Evolutionary conservation across 2,113 vertebrate species (phyloP).

Genomic region (Girardinichthys multiradiatus): DNA sequence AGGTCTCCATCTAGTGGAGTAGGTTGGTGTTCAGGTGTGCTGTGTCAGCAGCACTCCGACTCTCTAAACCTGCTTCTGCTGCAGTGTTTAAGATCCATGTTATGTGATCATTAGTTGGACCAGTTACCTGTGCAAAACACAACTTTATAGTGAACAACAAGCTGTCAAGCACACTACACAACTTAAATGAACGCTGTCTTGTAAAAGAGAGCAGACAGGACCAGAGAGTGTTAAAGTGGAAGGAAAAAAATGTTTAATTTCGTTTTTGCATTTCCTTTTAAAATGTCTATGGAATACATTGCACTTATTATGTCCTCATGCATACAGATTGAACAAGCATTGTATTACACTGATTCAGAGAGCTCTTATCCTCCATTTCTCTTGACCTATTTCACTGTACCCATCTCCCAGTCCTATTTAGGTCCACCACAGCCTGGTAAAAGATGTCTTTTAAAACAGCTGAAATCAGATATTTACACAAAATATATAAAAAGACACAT

Average conservation of each 20-base stretch:
- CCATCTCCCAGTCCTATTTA: slow-evolving; percentile 64
- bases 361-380: slow-evolving; percentile 60
- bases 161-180: slow-evolving; percentile 61
- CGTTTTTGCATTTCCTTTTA: not conserved
- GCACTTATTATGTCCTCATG: slow-evolving; percentile 4
- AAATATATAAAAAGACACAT: not conserved
- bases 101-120: slow-evolving; percentile 62
- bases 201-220: slow-evolving; percentile 23
- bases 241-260: not conserved
- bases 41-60: slow-evolving; percentile 73
- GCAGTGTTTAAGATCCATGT: slow-evolving; percentile 48
- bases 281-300: not conserved
- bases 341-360: slow-evolving; percentile 29
- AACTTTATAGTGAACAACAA: slow-evolving; percentile 45
- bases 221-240: not conserved
- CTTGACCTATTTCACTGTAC: slow-evolving; percentile 73
- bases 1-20: slow-evolving; percentile 52
- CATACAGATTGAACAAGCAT: slow-evolving; percentile 9
- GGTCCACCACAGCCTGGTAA: slow-evolving; percentile 60
- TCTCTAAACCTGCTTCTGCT: slow-evolving; percentile 37
- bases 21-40: slow-evolving; percentile 70
- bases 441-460: slow-evolving; percentile 4
- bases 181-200: slow-evolving; percentile 41
- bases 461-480: not conserved
- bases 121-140: slow-evolving; percentile 57